phyloP scores from a whole-genome alignment of 2,113 vertebrate species.

The Phalacrocorax brasilianus region DNA sequence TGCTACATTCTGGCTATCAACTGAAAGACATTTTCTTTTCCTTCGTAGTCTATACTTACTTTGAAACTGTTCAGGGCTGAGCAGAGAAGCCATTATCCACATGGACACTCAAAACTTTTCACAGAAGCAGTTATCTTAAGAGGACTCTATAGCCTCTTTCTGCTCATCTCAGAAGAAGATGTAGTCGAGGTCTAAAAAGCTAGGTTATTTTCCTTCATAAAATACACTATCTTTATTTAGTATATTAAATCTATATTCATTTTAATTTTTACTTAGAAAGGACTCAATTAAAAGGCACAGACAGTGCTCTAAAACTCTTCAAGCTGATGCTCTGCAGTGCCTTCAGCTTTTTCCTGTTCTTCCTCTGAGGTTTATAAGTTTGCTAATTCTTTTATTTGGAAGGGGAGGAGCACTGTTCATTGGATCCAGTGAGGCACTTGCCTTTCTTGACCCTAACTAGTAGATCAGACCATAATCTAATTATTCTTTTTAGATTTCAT shows the following conservation, averaged over 20 bases:
- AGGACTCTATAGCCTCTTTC: neutral
- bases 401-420: neutral
- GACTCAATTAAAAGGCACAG: neutral
- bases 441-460: neutral
- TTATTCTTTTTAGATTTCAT: neutral
- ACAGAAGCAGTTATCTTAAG: neutral
- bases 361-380: neutral
- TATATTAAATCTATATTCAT: neutral
- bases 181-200: neutral
- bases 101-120: fast-evolving
- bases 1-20: neutral
- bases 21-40: neutral
- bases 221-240: neutral
- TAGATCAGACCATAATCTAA: neutral
- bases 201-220: neutral
- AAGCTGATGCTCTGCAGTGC: neutral
- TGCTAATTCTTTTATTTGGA: neutral
- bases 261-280: neutral
- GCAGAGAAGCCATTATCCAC: neutral
- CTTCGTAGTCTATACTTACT: neutral
- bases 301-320: neutral
- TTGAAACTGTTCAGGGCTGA: neutral
- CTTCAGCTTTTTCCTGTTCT: neutral
- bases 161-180: neutral
- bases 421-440: fast-evolving